Conservation (phyloP, 2,797 vertebrate species). For the Chelon labrosus region DNA sequence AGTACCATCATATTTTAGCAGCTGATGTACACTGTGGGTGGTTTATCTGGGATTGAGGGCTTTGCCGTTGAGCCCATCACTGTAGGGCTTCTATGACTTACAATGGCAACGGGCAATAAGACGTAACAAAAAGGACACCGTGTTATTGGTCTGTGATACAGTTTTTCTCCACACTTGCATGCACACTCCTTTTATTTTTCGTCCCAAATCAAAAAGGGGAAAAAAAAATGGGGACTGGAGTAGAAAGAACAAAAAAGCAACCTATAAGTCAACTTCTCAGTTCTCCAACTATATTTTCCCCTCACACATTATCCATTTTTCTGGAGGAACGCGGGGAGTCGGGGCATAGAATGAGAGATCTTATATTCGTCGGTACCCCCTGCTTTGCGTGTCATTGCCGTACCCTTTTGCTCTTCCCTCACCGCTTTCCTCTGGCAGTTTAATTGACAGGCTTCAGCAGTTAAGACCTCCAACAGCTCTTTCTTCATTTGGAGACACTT, state of each 20-base stretch:
- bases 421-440: slow-evolving; percentile 71
- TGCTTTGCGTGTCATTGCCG: slow-evolving; percentile 61
- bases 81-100: slow-evolving; percentile 78
- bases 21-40: slow-evolving; percentile 83
- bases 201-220: slow-evolving; percentile 10
- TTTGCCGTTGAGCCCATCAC: slow-evolving; percentile 83
- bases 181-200: neutral
- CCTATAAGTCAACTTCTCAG: slow-evolving; percentile 37
- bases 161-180: slow-evolving; percentile 14
- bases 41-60: slow-evolving; percentile 86
- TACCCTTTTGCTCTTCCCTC: slow-evolving; percentile 71
- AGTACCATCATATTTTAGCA: slow-evolving; percentile 86
- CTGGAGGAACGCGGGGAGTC: slow-evolving; percentile 39
- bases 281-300: slow-evolving; percentile 26
- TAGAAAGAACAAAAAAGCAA: slow-evolving; percentile 28
- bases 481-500: slow-evolving; percentile 89
- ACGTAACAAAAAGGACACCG: slow-evolving; percentile 61
- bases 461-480: slow-evolving; percentile 84
- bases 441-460: slow-evolving; percentile 86
- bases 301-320: slow-evolving; percentile 40
- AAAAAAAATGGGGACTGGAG: neutral
- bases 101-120: slow-evolving; percentile 66
- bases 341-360: slow-evolving; percentile 48
- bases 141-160: slow-evolving; percentile 28
- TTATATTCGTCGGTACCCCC: slow-evolving; percentile 56